phyloP scores from a whole-genome alignment of 2,888 invertebrate species.

The Catocala sponsa region DNA sequence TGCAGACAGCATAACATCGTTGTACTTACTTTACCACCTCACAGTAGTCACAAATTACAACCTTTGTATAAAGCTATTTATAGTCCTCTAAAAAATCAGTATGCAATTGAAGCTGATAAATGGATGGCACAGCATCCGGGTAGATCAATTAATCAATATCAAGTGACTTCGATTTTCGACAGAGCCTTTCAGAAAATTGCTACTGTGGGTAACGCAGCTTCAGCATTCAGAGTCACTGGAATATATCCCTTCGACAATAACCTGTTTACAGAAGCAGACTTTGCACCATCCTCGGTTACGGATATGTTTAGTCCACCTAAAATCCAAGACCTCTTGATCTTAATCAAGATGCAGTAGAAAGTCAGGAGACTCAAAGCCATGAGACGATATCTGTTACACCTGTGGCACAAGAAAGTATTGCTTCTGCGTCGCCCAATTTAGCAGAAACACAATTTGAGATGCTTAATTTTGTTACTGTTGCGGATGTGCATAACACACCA shows the following conservation, averaged over 20 bases:
- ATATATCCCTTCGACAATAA: slow-evolving; percentile 30
- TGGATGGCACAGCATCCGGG: slow-evolving; percentile 31
- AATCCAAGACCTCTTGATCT: neutral
- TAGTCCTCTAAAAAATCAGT: slow-evolving; percentile 22
- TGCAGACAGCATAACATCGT: slow-evolving; percentile 24
- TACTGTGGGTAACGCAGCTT: slow-evolving; percentile 32
- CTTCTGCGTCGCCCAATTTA: slow-evolving; percentile 11
- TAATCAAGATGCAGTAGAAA: slow-evolving; percentile 1
- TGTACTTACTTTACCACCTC: too few relatives aligned
- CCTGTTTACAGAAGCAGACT: slow-evolving; percentile 31
- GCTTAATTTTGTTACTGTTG: slow-evolving; percentile 1
- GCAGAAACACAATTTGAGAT: slow-evolving; percentile 13
- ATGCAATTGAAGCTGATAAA: slow-evolving; percentile 24
- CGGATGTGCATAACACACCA: slow-evolving; percentile 1
- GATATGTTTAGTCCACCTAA: slow-evolving; percentile 14
- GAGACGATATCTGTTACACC: neutral
- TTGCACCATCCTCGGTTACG: slow-evolving; percentile 28
- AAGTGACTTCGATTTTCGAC: slow-evolving; percentile 28
- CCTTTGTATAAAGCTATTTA: slow-evolving; percentile 23
- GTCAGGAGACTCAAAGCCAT: slow-evolving; percentile 1
- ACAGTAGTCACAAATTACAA: slow-evolving; percentile 30
- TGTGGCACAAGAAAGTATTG: slow-evolving; percentile 8
- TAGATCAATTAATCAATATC: slow-evolving; percentile 18
- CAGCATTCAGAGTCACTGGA: slow-evolving; percentile 37
- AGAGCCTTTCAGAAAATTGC: slow-evolving; percentile 31